Evolutionary conservation across 2,888 invertebrate genomes (phyloP).

Genomic region (Parnassius mnemosyne): DNA sequence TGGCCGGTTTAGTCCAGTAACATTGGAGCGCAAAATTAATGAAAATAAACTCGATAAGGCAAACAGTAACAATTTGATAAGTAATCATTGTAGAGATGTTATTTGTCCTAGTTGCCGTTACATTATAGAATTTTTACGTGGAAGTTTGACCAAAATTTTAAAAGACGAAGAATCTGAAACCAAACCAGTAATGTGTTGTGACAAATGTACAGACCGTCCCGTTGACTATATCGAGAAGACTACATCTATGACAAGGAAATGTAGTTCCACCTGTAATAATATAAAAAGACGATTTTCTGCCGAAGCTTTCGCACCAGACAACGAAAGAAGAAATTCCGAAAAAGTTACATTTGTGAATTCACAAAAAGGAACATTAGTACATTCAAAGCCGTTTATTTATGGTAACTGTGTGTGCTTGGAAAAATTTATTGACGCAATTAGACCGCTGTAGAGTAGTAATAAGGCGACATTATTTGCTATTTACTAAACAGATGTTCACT

Average conservation of each 20-base stretch:
- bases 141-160: slow-evolving; percentile 39
- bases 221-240: slow-evolving; percentile 37
- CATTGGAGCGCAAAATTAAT: slow-evolving; percentile 12
- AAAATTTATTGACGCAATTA: slow-evolving; percentile 55
- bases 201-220: slow-evolving; percentile 45
- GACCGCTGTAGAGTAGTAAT: slow-evolving; percentile 40
- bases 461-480: slow-evolving; percentile 2
- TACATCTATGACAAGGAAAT: slow-evolving; percentile 39
- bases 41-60: slow-evolving; percentile 17
- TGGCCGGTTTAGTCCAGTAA: slow-evolving; percentile 34
- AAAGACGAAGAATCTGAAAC: slow-evolving; percentile 59
- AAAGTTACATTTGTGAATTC: slow-evolving; percentile 40
- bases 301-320: slow-evolving; percentile 27
- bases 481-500: slow-evolving; percentile 8
- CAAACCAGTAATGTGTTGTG: slow-evolving; percentile 35
- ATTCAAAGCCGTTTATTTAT: slow-evolving; percentile 17
- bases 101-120: slow-evolving; percentile 52
- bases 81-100: slow-evolving; percentile 31
- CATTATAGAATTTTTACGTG: slow-evolving; percentile 43
- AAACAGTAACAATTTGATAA: slow-evolving; percentile 23
- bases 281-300: slow-evolving; percentile 23
- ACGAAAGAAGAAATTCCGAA: slow-evolving; percentile 30
- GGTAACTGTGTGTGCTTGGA: slow-evolving; percentile 47
- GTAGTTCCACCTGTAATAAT: slow-evolving; percentile 14
- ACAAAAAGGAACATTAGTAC: not conserved